Conservation (phyloP, 2,797 vertebrate genomes). For the Gobionotothen gibberifrons region DNA sequence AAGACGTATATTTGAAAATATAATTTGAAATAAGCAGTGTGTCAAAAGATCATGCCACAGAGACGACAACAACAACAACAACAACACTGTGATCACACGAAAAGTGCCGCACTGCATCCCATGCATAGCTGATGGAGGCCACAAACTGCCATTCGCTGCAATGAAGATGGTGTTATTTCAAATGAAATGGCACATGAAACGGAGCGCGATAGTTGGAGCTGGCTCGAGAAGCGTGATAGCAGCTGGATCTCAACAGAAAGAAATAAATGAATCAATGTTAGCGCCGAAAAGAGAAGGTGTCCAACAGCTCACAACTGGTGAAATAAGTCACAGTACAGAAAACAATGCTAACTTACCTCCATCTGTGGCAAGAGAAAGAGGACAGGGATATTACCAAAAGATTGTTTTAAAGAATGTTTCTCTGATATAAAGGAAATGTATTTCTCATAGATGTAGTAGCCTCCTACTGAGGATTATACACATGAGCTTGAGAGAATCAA, state of each 20-base stretch:
- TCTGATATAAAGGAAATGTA: conserved; percentile 17
- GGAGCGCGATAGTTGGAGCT: conserved; percentile 52
- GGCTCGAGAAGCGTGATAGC: conserved; percentile 41
- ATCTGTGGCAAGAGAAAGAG: conserved; percentile 84
- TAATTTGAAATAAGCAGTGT: not conserved
- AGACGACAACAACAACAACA: conserved; percentile 40
- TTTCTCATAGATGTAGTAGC: not conserved
- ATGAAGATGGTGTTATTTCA: conserved; percentile 52
- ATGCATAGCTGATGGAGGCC: conserved; percentile 67
- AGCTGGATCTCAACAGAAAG: conserved; percentile 50
- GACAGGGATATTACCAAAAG: conserved; percentile 69
- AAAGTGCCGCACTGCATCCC: conserved; percentile 42
- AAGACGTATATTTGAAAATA: not conserved
- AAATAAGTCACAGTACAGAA: conserved; percentile 53
- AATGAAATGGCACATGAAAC: conserved; percentile 42
- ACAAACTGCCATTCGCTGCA: conserved; percentile 58
- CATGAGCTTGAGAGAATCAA: conserved; percentile 19
- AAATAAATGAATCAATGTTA: conserved; percentile 56
- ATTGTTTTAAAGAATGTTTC: conserved; percentile 40
- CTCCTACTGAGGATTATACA: conserved; percentile 9
- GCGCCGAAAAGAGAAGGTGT: conserved; percentile 45
- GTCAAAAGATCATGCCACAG: conserved; percentile 63
- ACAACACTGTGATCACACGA: conserved; percentile 44
- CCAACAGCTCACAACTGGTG: conserved; percentile 54
- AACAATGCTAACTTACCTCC: conserved; percentile 82